Conservation (phyloP, 2,797 vertebrate species). For the Nannoperca obscura region DNA sequence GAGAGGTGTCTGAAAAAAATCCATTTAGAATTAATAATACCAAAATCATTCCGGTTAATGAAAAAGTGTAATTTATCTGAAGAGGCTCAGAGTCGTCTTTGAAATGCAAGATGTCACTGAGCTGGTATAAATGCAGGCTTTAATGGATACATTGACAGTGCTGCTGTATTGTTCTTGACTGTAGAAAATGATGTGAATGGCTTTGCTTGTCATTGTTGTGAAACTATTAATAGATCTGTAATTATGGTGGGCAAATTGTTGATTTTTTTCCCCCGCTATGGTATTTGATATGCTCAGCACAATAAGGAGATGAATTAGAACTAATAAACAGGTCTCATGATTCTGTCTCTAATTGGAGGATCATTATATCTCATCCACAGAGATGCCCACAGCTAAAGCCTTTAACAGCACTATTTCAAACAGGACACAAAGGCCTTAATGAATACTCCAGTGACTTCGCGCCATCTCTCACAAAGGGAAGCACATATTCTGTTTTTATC, state of each 20-base stretch:
- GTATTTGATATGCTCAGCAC: conserved; percentile 85
- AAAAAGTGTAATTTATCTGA: conserved; percentile 85
- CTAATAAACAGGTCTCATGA: conserved; percentile 86
- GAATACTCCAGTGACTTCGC: conserved; percentile 86
- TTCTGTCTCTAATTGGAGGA: conserved; percentile 85
- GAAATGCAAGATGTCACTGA: conserved; percentile 85
- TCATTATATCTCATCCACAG: conserved; percentile 85
- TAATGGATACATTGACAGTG: conserved; percentile 83
- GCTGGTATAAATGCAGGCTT: conserved; percentile 78
- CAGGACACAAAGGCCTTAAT: conserved; percentile 85
- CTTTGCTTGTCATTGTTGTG: conserved; percentile 83
- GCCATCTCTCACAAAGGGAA: conserved; percentile 75
- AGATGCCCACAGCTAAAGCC: conserved; percentile 82
- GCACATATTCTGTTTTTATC: conserved; percentile 78
- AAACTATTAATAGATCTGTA: conserved; percentile 88
- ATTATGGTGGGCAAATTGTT: conserved; percentile 83
- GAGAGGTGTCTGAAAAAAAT: conserved; percentile 79
- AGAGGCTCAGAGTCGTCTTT: conserved; percentile 81
- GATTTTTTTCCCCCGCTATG: conserved; percentile 69
- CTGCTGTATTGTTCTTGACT: conserved; percentile 82
- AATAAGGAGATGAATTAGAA: conserved; percentile 85
- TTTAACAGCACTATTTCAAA: conserved; percentile 84
- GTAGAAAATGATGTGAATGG: conserved; percentile 82
- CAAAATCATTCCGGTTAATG: conserved; percentile 80
- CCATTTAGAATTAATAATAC: conserved; percentile 86